Percentiles rank a stretch among this genome's conserved stretches.
Conservation (phyloP, 2,797 vertebrate species). For the Austrolebias charrua region DNA sequence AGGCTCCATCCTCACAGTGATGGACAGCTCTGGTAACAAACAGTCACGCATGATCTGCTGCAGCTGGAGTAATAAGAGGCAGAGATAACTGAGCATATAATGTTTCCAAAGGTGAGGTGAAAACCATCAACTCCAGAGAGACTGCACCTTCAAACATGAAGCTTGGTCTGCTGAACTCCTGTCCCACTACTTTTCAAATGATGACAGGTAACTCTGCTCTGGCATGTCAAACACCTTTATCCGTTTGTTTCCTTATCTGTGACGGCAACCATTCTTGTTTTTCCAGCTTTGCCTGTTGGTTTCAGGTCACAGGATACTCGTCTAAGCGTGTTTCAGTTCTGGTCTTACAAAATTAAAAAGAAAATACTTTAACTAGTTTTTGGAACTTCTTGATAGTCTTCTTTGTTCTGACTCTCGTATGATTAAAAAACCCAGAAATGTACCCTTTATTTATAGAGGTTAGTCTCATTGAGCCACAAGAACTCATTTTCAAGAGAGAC, state of each 20-base stretch:
- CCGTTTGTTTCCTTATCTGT: neutral
- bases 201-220: slow-evolving; percentile 41
- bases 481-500: no score
- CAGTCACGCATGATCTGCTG: neutral
- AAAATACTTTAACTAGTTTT: neutral
- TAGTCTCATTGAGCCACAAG: no score
- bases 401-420: neutral
- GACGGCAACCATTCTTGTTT: neutral
- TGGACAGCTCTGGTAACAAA: slow-evolving; percentile 82
- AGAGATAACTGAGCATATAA: neutral
- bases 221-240: no score
- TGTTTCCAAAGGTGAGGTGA: slow-evolving; percentile 66
- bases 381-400: neutral
- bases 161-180: slow-evolving; percentile 57
- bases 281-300: neutral
- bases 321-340: neutral
- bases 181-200: slow-evolving; percentile 28
- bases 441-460: no score
- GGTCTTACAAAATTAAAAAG: neutral
- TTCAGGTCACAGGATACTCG: neutral
- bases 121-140: slow-evolving; percentile 78
- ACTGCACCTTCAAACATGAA: slow-evolving; percentile 52
- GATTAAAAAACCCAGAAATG: no score
- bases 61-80: neutral
- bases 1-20: slow-evolving; percentile 90